Conservation (phyloP, 2,113 vertebrate genomes). For the Mustelus asterias region DNA sequence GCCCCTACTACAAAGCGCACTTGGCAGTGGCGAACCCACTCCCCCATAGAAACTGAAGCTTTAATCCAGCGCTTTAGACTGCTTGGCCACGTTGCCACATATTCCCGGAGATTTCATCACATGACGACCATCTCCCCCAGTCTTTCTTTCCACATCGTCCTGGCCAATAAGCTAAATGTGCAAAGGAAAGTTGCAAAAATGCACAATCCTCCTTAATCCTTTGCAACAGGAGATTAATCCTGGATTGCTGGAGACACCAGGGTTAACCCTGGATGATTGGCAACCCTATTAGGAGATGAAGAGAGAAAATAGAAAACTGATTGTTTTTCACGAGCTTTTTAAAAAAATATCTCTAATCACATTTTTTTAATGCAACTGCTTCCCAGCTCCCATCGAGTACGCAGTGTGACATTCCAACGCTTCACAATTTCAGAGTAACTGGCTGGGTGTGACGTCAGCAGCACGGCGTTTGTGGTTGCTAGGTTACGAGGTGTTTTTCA, state of each 20-base stretch:
- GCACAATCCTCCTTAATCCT: neutral
- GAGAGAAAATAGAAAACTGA: neutral
- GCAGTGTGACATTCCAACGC: neutral
- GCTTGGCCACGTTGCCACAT: no score
- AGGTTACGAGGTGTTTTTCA: neutral
- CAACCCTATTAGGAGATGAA: neutral
- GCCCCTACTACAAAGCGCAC: no score
- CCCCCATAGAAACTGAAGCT: no score
- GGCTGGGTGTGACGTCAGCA: neutral
- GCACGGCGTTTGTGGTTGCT: neutral
- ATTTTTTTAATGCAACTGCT: neutral
- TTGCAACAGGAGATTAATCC: neutral
- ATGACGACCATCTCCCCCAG: neutral
- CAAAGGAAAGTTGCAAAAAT: neutral
- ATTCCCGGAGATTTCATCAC: neutral
- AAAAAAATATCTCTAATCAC: neutral
- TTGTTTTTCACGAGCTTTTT: neutral
- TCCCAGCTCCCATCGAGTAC: neutral
- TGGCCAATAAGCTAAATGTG: neutral
- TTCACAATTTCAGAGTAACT: neutral
- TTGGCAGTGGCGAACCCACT: no score
- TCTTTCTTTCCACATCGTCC: neutral
- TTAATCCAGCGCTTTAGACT: no score
- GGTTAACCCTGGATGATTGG: neutral
- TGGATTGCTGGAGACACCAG: neutral